These are phyloP conservation scores for Microtus oregoni DNA, from an alignment of 2,113 vertebrate species.

Conservation along the genomic window DNA sequence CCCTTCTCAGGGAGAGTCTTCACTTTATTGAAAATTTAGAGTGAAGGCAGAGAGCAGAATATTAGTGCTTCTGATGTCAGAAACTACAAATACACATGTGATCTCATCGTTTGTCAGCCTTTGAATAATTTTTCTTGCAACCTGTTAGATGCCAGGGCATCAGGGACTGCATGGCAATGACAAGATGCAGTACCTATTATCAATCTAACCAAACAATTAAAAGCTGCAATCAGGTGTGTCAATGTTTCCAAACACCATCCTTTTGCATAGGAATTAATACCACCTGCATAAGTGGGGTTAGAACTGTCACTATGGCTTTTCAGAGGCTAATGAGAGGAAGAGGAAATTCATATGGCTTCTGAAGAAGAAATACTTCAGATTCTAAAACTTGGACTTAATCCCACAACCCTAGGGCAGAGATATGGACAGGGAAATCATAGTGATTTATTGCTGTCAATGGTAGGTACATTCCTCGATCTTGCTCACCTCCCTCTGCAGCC, in stretches of 20 bases:
- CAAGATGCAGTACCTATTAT: background rate
- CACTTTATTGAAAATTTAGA: background rate
- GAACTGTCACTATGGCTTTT: background rate
- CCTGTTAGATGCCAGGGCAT: background rate
- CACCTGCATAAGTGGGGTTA: background rate
- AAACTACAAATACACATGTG: constrained; percentile 13
- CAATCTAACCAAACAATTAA: background rate
- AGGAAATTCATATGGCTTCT: background rate
- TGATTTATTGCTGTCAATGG: background rate
- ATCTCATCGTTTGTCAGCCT: background rate
- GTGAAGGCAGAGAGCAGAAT: constrained; percentile 37
- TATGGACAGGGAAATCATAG: background rate
- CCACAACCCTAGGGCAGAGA: background rate
- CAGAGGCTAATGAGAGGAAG: background rate
- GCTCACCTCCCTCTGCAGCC: background rate
- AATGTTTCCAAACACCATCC: background rate
- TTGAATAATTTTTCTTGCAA: constrained; percentile 26
- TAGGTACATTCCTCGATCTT: background rate
- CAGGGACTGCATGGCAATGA: background rate
- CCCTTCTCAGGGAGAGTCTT: background rate
- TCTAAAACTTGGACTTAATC: background rate
- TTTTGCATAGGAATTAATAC: background rate
- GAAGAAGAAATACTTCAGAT: background rate
- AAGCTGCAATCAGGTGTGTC: background rate
- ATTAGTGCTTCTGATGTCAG: background rate